Conservation (phyloP, 2,888 invertebrate species). For the Orthosia gothica region DNA sequence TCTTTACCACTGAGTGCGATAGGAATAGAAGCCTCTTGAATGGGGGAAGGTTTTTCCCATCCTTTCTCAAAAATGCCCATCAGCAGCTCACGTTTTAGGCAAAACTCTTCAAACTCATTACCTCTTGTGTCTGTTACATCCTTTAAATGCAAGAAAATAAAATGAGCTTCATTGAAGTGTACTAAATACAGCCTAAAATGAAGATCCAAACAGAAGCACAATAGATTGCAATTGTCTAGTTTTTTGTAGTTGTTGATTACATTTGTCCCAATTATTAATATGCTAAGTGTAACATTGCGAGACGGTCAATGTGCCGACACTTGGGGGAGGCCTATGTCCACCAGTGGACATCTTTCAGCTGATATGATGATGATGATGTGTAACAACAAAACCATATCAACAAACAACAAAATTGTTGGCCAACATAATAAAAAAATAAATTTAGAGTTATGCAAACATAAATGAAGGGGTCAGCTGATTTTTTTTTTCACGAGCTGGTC, state of each 20-base stretch:
- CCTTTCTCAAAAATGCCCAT: constrained; percentile 99
- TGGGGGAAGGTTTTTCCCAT: constrained; percentile 99
- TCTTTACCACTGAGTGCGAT: constrained; percentile 99
- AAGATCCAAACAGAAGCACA: background rate
- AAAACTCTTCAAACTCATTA: constrained; percentile 99
- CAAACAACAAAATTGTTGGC: no score
- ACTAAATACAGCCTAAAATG: background rate
- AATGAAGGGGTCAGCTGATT: no score
- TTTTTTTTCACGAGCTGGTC: no score
- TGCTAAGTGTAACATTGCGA: no score
- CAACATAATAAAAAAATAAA: no score
- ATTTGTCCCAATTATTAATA: background rate
- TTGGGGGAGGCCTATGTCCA: no score
- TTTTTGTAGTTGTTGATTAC: background rate
- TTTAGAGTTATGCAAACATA: no score
- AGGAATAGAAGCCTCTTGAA: constrained; percentile 99
- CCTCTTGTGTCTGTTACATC: constrained; percentile 99
- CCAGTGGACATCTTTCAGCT: no score
- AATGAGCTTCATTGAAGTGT: constrained; percentile 4
- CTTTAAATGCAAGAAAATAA: constrained; percentile 85
- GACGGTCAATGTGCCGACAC: no score
- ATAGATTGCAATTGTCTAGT: background rate
- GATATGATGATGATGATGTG: no score
- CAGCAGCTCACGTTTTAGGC: constrained; percentile 98
- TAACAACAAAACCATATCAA: no score